Evolutionary conservation across 2,888 invertebrate genomes (phyloP).

Genomic region (Troides oblongomaculatus): DNA sequence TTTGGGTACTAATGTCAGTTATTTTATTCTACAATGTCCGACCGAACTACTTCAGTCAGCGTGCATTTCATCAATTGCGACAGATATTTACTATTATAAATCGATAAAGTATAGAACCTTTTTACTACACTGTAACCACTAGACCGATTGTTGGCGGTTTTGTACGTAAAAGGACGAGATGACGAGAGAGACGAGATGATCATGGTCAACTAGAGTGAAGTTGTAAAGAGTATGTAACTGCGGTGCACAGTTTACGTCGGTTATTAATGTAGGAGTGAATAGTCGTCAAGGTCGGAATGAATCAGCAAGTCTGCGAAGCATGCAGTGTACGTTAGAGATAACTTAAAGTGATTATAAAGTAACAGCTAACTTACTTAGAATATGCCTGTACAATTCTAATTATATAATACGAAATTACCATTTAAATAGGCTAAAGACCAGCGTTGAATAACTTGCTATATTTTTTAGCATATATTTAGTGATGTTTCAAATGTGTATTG

Average conservation of each 20-base stretch:
- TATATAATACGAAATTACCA: not conserved
- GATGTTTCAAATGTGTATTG: no score
- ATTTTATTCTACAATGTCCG: no score
- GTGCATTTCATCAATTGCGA: no score
- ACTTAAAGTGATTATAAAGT: not conserved
- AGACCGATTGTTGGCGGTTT: not conserved
- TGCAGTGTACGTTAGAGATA: slow-evolving; percentile 2
- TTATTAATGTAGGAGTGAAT: not conserved
- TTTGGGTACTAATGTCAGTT: no score
- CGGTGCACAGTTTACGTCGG: not conserved
- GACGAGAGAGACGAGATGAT: not conserved
- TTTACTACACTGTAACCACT: no score
- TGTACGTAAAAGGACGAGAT: not conserved
- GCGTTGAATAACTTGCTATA: no score
- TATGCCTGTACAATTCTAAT: not conserved
- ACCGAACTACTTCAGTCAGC: no score
- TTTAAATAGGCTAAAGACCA: no score
- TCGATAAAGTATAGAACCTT: no score
- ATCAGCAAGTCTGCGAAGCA: slow-evolving; percentile 4
- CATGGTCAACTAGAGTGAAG: not conserved
- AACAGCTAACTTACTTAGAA: not conserved
- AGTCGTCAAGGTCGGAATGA: slow-evolving; percentile 16
- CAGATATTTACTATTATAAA: no score
- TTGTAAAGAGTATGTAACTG: not conserved
- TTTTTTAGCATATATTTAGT: no score